phyloP scores from a whole-genome alignment of 2,888 invertebrate species.

The Empis livida region DNA sequence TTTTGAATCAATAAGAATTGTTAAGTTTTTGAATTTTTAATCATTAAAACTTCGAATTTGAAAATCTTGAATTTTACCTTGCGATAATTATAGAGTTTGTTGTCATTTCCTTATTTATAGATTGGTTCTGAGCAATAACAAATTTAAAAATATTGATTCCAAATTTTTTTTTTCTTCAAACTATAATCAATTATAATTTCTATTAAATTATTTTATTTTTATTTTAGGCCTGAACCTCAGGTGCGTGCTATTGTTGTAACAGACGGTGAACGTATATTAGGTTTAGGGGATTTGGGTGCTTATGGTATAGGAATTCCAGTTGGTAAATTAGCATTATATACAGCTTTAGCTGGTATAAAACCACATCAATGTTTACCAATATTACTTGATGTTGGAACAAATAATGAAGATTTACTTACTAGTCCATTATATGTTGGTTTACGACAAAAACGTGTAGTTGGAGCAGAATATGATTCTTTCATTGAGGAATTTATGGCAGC shows the following conservation, averaged over 20 bases:
- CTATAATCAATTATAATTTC: no score
- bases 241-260: constrained; percentile 86
- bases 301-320: constrained; percentile 97
- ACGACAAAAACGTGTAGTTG: constrained; percentile 70
- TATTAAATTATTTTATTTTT: constrained; percentile 9
- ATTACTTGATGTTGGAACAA: constrained; percentile 87
- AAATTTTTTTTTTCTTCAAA: no score
- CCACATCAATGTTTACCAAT: constrained; percentile 92
- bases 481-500: constrained; percentile 97
- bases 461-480: constrained; percentile 79
- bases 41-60: no score
- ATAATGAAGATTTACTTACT: constrained; percentile 75
- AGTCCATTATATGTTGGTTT: constrained; percentile 94
- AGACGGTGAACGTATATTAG: constrained; percentile 94
- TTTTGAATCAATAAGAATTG: background rate
- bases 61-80: no score
- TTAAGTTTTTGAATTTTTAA: no score
- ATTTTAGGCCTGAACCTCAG: constrained; percentile 64
- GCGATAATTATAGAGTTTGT: no score
- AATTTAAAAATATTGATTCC: no score
- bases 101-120: no score
- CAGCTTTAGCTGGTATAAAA: constrained; percentile 91
- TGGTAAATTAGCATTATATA: constrained; percentile 90
- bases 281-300: constrained; percentile 91
- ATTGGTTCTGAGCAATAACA: no score